These are phyloP conservation scores for Pegoplata infirma DNA, from an alignment of 2,888 invertebrate genomes.

Conservation along the genomic window DNA sequence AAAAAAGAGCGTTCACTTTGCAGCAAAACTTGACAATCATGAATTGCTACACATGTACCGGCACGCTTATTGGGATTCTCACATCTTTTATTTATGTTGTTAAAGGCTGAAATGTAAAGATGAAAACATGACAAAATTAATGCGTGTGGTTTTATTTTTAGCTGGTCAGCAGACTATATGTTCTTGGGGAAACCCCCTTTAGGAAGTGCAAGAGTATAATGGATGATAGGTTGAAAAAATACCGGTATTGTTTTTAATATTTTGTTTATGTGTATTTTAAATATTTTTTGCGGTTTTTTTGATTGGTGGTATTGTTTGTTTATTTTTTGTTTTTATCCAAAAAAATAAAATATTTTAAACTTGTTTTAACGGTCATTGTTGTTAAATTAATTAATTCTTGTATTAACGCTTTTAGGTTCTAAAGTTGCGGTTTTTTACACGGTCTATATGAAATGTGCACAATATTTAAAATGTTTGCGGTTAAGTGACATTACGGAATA, in stretches of 20 bases:
- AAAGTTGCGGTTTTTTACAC: no score
- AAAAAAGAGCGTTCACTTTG: conserved; percentile 69
- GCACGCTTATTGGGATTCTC: conserved; percentile 73
- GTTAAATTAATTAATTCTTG: no score
- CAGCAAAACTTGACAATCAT: conserved; percentile 72
- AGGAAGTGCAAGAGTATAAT: conserved; percentile 15
- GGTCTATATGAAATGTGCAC: no score
- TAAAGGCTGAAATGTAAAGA: conserved; percentile 44
- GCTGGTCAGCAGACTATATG: background rate
- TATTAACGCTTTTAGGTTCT: no score
- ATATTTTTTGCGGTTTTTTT: background rate
- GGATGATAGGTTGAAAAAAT: background rate
- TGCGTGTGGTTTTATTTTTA: background rate
- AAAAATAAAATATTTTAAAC: background rate
- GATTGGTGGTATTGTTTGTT: background rate
- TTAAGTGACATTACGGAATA: no score
- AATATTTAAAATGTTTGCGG: no score
- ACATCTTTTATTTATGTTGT: conserved; percentile 79
- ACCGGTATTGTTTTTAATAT: background rate
- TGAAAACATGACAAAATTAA: background rate
- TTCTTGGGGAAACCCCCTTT: conserved; percentile 52
- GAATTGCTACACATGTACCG: conserved; percentile 73
- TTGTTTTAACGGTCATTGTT: background rate
- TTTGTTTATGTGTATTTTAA: background rate
- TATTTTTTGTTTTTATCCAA: background rate